Conservation (phyloP, 2,888 invertebrate genomes). For the Aporophyla lueneburgensis region DNA sequence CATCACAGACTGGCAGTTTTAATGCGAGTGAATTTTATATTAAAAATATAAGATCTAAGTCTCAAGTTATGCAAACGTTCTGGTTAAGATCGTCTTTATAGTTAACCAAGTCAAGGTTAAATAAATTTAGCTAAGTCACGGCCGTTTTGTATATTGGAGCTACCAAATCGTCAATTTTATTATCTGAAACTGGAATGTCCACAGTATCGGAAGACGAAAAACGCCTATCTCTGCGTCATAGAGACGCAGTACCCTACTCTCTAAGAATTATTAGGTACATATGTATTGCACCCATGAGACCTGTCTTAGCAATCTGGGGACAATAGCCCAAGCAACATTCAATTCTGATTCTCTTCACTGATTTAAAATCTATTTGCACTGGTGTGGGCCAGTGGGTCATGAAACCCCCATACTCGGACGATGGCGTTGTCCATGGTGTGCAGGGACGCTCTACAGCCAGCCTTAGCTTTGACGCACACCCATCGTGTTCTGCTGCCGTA, state of each 20-base stretch:
- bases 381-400: constrained; percentile 86
- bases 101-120: background rate
- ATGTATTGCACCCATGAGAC: constrained; percentile 55
- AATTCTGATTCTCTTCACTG: constrained; percentile 7
- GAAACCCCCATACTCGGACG: constrained; percentile 88
- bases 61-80: constrained; percentile 8
- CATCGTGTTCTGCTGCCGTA: constrained; percentile 86
- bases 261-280: constrained; percentile 58
- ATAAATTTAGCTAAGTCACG: constrained; percentile 24
- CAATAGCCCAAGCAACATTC: background rate
- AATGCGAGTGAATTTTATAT: background rate
- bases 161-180: constrained; percentile 3
- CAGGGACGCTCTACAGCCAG: constrained; percentile 86
- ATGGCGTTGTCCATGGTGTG: constrained; percentile 88
- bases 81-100: background rate
- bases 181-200: constrained; percentile 57
- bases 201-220: constrained; percentile 30
- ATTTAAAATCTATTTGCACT: constrained; percentile 85
- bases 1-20: constrained; percentile 17
- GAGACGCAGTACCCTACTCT: constrained; percentile 43
- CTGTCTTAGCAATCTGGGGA: constrained; percentile 26
- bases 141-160: constrained; percentile 1
- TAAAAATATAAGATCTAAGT: constrained; percentile 4
- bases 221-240: constrained; percentile 23
- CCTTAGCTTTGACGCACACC: constrained; percentile 89